Evolutionary conservation across 2,888 invertebrate genomes (phyloP).

Genomic region (Harpalus rufipes): DNA sequence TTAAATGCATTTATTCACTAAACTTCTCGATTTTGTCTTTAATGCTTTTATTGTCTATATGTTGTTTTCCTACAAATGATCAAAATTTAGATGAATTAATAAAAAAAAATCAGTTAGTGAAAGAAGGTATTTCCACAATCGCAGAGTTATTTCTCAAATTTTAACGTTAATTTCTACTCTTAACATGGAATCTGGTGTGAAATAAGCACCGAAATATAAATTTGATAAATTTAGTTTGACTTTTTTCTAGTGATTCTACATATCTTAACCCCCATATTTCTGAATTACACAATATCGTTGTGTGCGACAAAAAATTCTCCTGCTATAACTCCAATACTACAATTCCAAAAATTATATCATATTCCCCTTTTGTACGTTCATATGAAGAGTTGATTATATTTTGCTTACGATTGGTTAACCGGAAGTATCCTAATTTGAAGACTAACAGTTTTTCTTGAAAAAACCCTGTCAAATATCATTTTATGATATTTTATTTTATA

Average conservation of each 20-base stretch:
- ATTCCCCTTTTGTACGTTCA: too few relatives aligned
- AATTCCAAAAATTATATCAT: too few relatives aligned
- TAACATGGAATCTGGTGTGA: not conserved
- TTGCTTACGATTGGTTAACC: too few relatives aligned
- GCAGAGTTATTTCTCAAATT: not conserved
- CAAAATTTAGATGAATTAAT: not conserved
- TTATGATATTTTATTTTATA: too few relatives aligned
- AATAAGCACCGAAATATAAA: not conserved
- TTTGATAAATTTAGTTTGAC: slow-evolving; percentile 8
- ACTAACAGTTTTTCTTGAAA: too few relatives aligned
- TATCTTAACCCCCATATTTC: slow-evolving; percentile 8
- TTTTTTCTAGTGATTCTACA: not conserved
- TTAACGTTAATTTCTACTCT: not conserved
- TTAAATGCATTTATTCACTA: not conserved
- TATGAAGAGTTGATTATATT: too few relatives aligned
- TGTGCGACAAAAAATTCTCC: too few relatives aligned
- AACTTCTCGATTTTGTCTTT: not conserved
- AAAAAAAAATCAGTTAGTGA: not conserved
- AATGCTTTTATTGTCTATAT: not conserved
- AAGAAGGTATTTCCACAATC: not conserved
- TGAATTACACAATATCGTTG: not conserved
- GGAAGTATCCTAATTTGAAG: too few relatives aligned
- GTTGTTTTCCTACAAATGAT: not conserved
- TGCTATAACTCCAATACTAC: too few relatives aligned
- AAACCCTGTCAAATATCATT: too few relatives aligned